Conservation (phyloP, 2,888 invertebrate species). For the Tuberolachnus salignus region DNA sequence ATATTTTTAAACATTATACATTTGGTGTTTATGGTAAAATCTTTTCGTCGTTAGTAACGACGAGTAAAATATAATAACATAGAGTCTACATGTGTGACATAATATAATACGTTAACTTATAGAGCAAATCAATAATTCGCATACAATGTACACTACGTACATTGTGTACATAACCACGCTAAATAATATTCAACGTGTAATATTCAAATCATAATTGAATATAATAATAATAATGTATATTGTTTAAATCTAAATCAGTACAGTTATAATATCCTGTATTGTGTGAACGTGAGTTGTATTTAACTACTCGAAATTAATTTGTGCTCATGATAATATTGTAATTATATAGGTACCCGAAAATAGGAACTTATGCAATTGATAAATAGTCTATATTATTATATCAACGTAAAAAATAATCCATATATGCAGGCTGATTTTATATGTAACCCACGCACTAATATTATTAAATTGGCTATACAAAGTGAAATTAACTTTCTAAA, state of each 20-base stretch:
- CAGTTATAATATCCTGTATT: background rate
- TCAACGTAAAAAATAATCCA: no score
- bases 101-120: background rate
- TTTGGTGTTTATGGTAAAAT: no score
- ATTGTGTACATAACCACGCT: background rate
- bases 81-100: no score
- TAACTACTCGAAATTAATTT: background rate
- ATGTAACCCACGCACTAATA: no score
- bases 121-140: background rate
- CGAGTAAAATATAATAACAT: no score
- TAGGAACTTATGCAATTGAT: background rate
- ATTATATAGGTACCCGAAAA: background rate
- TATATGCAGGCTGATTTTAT: no score
- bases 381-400: background rate
- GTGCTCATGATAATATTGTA: conserved; percentile 2
- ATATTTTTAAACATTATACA: no score
- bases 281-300: background rate
- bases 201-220: background rate
- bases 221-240: background rate
- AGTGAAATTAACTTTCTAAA: no score
- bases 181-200: conserved; percentile 1
- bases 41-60: no score
- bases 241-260: conserved; percentile 7
- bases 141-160: no score
- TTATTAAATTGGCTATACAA: no score